Percentiles rank a stretch among this genome's conserved stretches.
These are phyloP conservation scores for Apodemus agrarius DNA, from an alignment of 2,797 vertebrate species.

Conservation along the genomic window DNA sequence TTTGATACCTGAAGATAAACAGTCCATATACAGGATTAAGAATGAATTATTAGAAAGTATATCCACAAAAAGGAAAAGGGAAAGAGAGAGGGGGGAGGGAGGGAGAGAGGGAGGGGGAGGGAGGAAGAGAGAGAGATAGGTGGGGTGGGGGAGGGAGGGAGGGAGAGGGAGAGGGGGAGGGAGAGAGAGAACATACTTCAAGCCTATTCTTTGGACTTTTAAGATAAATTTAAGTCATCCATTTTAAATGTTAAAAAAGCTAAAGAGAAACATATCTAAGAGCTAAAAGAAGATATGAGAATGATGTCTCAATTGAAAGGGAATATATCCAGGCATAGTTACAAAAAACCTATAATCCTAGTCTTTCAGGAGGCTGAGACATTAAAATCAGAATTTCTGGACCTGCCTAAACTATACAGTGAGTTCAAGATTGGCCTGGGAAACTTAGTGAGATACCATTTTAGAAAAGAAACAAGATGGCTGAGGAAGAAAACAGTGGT, in stretches of 20 bases:
- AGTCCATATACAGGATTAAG: background rate
- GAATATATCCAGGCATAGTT: background rate
- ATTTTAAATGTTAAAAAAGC: background rate
- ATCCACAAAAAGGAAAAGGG: background rate
- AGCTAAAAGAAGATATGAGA: conserved; percentile 20
- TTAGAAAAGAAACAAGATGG: background rate
- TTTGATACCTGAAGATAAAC: conserved; percentile 51
- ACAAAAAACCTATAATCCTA: background rate
- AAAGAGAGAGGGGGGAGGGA: too few relatives aligned
- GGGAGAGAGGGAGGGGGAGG: too few relatives aligned
- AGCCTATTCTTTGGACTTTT: background rate
- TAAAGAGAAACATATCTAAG: conserved; percentile 21
- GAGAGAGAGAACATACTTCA: background rate
- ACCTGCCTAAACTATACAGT: background rate
- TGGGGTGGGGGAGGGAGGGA: too few relatives aligned
- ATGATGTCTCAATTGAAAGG: background rate
- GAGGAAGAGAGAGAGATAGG: background rate
- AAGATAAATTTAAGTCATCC: conserved; percentile 28
- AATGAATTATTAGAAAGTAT: conserved; percentile 24
- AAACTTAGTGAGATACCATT: background rate
- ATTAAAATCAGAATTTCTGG: background rate
- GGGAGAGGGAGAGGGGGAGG: background rate
- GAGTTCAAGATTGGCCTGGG: background rate
- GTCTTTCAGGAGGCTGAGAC: background rate
- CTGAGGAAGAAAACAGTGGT: background rate